phyloP scores from a whole-genome alignment of 2,113 vertebrate species.

The Larimichthys crocea region DNA sequence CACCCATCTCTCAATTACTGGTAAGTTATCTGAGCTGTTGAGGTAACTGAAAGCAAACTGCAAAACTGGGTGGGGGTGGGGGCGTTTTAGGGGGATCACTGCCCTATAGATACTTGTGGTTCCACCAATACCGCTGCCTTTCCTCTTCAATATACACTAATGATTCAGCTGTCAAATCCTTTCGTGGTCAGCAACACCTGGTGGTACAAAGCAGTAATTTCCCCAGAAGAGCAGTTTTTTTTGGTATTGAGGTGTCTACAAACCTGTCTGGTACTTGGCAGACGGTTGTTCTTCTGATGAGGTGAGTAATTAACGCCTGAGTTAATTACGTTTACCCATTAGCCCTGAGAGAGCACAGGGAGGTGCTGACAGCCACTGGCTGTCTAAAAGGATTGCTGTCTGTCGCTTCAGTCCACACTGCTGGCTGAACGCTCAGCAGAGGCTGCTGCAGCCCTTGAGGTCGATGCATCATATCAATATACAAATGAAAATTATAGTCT shows the following conservation, averaged over 20 bases:
- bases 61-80: background rate
- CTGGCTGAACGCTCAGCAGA: slow-evolving; percentile 15
- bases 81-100: background rate
- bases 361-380: slow-evolving; percentile 45
- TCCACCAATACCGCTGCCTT: background rate
- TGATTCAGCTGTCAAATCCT: background rate
- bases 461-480: slow-evolving; percentile 51
- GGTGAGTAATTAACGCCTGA: slow-evolving; percentile 57
- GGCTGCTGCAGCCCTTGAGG: slow-evolving; percentile 18
- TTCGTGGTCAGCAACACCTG: slow-evolving; percentile 36
- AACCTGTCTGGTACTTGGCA: slow-evolving; percentile 21
- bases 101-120: background rate
- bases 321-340: slow-evolving; percentile 69
- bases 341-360: slow-evolving; percentile 18
- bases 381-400: slow-evolving; percentile 28
- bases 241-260: slow-evolving; percentile 7
- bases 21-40: slow-evolving; percentile 77
- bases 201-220: slow-evolving; percentile 24
- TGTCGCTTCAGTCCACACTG: slow-evolving; percentile 30
- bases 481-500: slow-evolving; percentile 55
- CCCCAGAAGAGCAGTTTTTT: slow-evolving; percentile 19
- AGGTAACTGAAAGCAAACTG: slow-evolving; percentile 32
- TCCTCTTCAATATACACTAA: background rate
- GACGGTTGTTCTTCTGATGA: slow-evolving; percentile 45
- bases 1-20: slow-evolving; percentile 96